Conservation (phyloP, 2,113 vertebrate genomes). For the Brienomyrus brachyistius region DNA sequence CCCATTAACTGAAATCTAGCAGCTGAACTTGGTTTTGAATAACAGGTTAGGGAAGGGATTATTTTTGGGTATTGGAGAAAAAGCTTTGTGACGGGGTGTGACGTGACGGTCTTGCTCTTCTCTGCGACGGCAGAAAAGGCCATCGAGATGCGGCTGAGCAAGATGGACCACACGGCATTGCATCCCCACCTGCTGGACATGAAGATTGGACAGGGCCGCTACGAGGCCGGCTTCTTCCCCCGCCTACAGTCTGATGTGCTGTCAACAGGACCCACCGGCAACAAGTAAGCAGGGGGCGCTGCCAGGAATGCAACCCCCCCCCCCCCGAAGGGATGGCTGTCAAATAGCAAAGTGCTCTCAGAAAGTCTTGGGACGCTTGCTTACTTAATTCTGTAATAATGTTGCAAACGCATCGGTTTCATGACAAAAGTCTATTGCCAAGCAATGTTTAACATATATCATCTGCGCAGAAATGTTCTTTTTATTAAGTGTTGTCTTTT, state of each 20-base stretch:
- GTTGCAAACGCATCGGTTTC: background rate
- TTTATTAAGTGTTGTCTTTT: background rate
- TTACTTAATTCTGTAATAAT: background rate
- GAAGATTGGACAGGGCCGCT: constrained; percentile 98
- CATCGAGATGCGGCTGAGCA: constrained; percentile 83
- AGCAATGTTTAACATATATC: background rate
- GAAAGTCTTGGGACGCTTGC: background rate
- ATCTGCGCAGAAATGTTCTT: background rate
- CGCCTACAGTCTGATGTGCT: constrained; percentile 90
- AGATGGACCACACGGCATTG: constrained; percentile 95
- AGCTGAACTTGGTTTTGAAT: background rate
- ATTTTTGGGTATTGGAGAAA: background rate
- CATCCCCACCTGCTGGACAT: constrained; percentile 96
- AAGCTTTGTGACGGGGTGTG: background rate
- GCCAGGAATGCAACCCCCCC: too few relatives aligned
- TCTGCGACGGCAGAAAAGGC: constrained; percentile 72
- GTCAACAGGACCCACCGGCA: constrained; percentile 85
- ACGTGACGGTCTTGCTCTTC: background rate
- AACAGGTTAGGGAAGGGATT: background rate
- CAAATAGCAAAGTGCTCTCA: background rate
- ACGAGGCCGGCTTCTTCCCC: constrained; percentile 94
- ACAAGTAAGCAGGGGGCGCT: constrained; percentile 73
- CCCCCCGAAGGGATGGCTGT: too few relatives aligned
- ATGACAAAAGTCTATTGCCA: background rate
- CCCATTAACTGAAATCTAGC: background rate